Evolutionary conservation across 1,140 invertebrate species (phyloP).

Genomic region (Berghia stephanieae): DNA sequence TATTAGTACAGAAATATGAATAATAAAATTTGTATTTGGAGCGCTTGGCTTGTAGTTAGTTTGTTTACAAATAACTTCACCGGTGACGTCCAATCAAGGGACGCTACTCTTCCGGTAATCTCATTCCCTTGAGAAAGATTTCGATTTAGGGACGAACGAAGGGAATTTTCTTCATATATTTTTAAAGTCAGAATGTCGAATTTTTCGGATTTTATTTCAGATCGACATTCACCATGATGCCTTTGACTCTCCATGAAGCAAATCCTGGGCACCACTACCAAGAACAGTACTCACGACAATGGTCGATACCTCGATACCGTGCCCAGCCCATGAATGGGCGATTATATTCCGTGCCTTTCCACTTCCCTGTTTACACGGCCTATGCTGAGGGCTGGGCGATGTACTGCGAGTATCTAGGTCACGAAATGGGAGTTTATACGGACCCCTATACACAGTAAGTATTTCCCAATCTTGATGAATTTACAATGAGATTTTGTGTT

Average conservation of each 20-base stretch:
- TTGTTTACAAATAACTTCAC: no score
- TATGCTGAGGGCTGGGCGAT: slow-evolving; percentile 67
- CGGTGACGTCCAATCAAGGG: no score
- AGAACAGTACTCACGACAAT: slow-evolving; percentile 41
- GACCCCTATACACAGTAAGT: slow-evolving; percentile 47
- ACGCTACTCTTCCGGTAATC: no score
- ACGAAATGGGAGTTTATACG: slow-evolving; percentile 64
- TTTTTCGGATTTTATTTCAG: slow-evolving; percentile 29
- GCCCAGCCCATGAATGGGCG: slow-evolving; percentile 48
- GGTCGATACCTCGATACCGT: slow-evolving; percentile 54
- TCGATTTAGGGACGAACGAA: no score
- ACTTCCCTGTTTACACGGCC: slow-evolving; percentile 66
- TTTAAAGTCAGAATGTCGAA: no score
- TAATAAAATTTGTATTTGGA: no score
- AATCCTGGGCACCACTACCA: slow-evolving; percentile 67
- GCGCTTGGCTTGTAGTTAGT: no score
- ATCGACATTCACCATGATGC: slow-evolving; percentile 61
- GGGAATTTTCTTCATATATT: no score
- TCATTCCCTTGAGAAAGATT: no score
- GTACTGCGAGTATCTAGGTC: slow-evolving; percentile 66
- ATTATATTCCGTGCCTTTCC: slow-evolving; percentile 59
- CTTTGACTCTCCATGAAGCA: slow-evolving; percentile 64
- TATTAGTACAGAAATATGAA: no score
- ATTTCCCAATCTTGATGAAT: not conserved
- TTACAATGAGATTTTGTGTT: not conserved